These are phyloP conservation scores for Salticus scenicus DNA, from an alignment of 2,888 invertebrate genomes.

Conservation along the genomic window DNA sequence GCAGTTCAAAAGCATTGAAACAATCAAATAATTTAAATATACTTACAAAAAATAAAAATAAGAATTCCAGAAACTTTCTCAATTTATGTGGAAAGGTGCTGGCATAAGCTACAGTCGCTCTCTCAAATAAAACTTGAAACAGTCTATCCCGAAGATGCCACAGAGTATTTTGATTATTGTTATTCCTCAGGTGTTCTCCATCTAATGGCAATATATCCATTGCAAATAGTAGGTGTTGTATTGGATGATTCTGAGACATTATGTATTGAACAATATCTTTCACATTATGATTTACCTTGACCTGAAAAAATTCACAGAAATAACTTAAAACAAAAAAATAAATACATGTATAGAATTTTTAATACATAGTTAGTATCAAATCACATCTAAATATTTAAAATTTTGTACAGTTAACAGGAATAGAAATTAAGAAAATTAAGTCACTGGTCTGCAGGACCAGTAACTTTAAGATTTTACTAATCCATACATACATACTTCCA, in stretches of 20 bases:
- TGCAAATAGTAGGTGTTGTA: constrained; percentile 37
- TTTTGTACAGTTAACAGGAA: too few relatives aligned
- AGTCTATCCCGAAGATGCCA: constrained; percentile 53
- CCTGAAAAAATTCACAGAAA: neutral
- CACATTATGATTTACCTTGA: neutral
- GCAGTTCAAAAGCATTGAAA: too few relatives aligned
- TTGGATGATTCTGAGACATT: constrained; percentile 43
- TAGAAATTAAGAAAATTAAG: too few relatives aligned
- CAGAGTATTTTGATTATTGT: constrained; percentile 61
- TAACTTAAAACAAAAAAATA: too few relatives aligned
- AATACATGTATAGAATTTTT: too few relatives aligned
- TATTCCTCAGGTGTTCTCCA: constrained; percentile 16
- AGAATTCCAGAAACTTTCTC: constrained; percentile 46
- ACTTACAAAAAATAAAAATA: constrained; percentile 46
- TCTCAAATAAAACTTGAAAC: constrained; percentile 58
- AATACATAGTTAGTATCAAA: too few relatives aligned
- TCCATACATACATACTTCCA: too few relatives aligned
- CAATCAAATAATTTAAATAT: too few relatives aligned
- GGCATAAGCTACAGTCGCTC: constrained; percentile 53
- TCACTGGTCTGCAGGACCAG: too few relatives aligned
- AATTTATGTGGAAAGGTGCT: constrained; percentile 35
- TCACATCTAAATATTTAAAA: too few relatives aligned
- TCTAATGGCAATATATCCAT: constrained; percentile 55
- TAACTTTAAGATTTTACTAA: too few relatives aligned
- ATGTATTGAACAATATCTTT: neutral